A percentile compares a stretch with the other conserved stretches of the same genome.
Evolutionary conservation across 1,140 invertebrate genomes (phyloP).

Genomic region (Drosophila albomicans): DNA sequence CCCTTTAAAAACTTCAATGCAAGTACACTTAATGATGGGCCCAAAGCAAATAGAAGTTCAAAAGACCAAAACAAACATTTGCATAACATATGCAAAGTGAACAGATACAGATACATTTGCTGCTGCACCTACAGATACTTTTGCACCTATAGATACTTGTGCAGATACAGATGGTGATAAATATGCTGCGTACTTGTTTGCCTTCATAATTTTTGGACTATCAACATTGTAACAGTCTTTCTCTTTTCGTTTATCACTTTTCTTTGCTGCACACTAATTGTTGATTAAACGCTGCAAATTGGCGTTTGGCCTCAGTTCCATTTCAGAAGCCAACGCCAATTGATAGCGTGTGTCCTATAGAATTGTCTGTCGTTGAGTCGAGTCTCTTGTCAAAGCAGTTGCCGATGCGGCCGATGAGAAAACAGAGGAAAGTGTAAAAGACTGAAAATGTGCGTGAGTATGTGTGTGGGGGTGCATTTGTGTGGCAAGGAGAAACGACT

Average conservation of each 20-base stretch:
- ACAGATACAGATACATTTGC: slow-evolving; percentile 24
- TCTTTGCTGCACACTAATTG: slow-evolving; percentile 55
- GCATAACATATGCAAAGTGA: slow-evolving; percentile 48
- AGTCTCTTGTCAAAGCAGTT: slow-evolving; percentile 60
- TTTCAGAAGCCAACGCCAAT: background rate
- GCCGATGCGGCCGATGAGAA: slow-evolving; percentile 17
- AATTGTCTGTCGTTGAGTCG: slow-evolving; percentile 14
- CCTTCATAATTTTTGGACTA: slow-evolving; percentile 12
- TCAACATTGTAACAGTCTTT: slow-evolving; percentile 16
- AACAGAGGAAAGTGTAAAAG: slow-evolving; percentile 5
- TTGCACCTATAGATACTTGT: slow-evolving; percentile 25
- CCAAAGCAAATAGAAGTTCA: slow-evolving; percentile 55
- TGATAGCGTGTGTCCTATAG: slow-evolving; percentile 4
- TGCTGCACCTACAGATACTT: slow-evolving; percentile 21
- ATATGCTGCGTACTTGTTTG: background rate
- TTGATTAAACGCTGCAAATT: slow-evolving; percentile 66
- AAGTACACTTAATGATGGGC: slow-evolving; percentile 60
- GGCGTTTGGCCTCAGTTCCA: slow-evolving; percentile 29
- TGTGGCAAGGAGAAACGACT: slow-evolving; percentile 23
- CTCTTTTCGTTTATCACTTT: background rate
- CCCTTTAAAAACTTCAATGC: background rate
- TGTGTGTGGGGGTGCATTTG: slow-evolving; percentile 6
- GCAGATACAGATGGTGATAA: background rate
- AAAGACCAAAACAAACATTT: slow-evolving; percentile 40
- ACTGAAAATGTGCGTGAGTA: background rate